phyloP scores from a whole-genome alignment of 1,140 invertebrate genomes.

The Drosophila baimaii region DNA sequence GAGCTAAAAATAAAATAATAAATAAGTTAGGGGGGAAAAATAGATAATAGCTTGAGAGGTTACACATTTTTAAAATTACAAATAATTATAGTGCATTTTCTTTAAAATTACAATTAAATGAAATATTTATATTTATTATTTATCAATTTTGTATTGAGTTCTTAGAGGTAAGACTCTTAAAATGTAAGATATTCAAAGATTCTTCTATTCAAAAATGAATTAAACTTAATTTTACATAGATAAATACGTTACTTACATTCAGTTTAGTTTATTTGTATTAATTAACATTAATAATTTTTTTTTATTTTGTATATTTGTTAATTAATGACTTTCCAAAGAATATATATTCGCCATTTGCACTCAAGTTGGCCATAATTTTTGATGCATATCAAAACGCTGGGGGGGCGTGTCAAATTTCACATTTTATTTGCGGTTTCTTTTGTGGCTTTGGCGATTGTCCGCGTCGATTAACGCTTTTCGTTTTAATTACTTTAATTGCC shows the following conservation, averaged over 20 bases:
- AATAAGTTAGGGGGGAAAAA: no score
- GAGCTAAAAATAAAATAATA: neutral
- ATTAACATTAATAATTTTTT: neutral
- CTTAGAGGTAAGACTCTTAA: neutral
- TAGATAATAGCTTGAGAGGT: neutral
- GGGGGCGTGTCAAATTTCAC: slow-evolving; percentile 39
- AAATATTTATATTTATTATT: neutral
- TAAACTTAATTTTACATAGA: neutral
- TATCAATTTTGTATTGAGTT: neutral
- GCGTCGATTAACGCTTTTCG: slow-evolving; percentile 25
- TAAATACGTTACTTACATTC: no score
- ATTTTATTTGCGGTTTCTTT: slow-evolving; percentile 33
- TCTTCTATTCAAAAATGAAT: neutral
- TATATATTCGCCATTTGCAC: no score
- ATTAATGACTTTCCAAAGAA: neutral
- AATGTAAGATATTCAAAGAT: no score
- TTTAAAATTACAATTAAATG: neutral
- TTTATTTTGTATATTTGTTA: no score
- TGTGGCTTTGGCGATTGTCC: slow-evolving; percentile 18
- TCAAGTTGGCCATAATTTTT: slow-evolving; percentile 14
- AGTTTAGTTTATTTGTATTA: neutral
- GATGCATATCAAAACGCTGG: slow-evolving; percentile 5
- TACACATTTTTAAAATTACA: neutral
- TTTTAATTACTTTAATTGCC: slow-evolving; percentile 56
- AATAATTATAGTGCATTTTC: neutral